Conservation (phyloP, 2,888 invertebrate species). For the Sinhomidia bicolor region DNA sequence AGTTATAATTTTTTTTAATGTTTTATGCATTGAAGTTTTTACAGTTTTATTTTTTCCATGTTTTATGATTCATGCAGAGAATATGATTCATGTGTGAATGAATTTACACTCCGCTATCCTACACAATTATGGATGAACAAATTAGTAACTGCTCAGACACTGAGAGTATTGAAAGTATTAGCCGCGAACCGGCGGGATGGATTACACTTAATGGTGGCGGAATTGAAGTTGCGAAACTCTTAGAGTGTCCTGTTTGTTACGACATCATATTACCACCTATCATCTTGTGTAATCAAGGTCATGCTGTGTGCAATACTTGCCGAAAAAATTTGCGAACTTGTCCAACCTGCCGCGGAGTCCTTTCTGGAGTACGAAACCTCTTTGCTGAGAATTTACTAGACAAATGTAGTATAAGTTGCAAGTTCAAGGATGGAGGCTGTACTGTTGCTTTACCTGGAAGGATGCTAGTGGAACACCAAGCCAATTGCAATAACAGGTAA, state of each 20-base stretch:
- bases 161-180: conserved; percentile 9
- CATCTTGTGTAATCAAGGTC: conserved; percentile 67
- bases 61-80: no score
- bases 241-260: conserved; percentile 77
- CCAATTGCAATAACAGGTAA: conserved; percentile 53
- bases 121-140: no score
- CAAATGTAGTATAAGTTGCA: conserved; percentile 68
- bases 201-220: background rate
- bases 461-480: conserved; percentile 39
- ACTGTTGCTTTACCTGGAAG: conserved; percentile 35
- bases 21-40: no score
- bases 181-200: no score
- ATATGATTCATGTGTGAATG: no score
- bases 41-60: no score
- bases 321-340: conserved; percentile 64
- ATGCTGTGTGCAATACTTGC: conserved; percentile 72
- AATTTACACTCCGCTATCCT: no score
- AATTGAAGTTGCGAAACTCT: conserved; percentile 40
- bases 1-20: no score
- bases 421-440: conserved; percentile 67
- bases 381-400: conserved; percentile 74
- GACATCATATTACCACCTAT: conserved; percentile 74
- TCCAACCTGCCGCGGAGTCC: conserved; percentile 68
- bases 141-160: conserved; percentile 10
- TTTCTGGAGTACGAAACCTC: conserved; percentile 66